Percentiles rank a stretch among this genome's conserved stretches.
Evolutionary conservation across 2,797 vertebrate species (phyloP).

Genomic region (Distichodus sexfasciatus): DNA sequence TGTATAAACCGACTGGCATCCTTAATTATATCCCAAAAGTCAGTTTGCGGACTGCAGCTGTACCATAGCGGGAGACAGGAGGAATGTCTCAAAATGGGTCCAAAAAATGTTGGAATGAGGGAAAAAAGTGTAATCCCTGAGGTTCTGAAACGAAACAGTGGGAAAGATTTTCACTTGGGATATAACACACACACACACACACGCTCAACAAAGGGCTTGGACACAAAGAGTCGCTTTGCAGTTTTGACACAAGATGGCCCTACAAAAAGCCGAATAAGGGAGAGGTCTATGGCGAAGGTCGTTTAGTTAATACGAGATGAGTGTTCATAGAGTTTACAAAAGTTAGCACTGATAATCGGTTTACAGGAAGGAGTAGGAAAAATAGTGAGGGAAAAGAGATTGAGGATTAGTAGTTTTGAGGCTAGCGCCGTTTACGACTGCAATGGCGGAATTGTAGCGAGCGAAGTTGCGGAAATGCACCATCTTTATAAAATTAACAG

Average conservation of each 20-base stretch:
- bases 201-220: too few species aligned
- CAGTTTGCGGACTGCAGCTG: too few species aligned
- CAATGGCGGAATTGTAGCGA: neutral
- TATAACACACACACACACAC: neutral
- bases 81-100: neutral
- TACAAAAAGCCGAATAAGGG: neutral
- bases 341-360: neutral
- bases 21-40: too few species aligned
- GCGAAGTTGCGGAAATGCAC: neutral
- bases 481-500: constrained; percentile 29
- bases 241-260: too few species aligned
- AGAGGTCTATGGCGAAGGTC: too few species aligned
- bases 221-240: too few species aligned
- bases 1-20: too few species aligned
- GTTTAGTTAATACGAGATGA: too few species aligned
- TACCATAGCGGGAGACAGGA: neutral
- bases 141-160: constrained; percentile 10
- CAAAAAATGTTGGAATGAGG: neutral
- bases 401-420: constrained; percentile 26
- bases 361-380: neutral
- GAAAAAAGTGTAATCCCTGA: constrained; percentile 41
- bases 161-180: neutral
- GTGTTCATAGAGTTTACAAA: too few species aligned
- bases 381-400: neutral
- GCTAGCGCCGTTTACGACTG: constrained; percentile 9